A percentile compares a stretch with the other conserved stretches of the same genome.
These are phyloP conservation scores for Montifringilla adamsi DNA, from an alignment of 2,113 vertebrate genomes.

Conservation along the genomic window DNA sequence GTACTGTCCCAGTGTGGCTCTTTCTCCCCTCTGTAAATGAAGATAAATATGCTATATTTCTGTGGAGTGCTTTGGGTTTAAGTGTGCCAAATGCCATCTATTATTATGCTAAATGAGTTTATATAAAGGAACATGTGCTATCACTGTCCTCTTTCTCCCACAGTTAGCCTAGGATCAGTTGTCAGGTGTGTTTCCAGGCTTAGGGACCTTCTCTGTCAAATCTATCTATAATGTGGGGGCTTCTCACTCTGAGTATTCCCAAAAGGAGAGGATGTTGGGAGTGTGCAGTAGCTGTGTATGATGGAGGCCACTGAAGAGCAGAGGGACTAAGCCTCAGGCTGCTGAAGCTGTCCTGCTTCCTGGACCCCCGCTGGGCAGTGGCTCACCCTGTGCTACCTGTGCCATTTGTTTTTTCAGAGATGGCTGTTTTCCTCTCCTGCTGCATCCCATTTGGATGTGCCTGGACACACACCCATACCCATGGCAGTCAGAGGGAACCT, in stretches of 20 bases:
- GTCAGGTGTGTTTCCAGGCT: not conserved
- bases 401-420: not conserved
- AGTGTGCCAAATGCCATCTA: not conserved
- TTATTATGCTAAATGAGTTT: not conserved
- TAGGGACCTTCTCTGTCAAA: not conserved
- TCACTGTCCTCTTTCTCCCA: not conserved
- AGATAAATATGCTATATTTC: not conserved
- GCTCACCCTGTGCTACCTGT: not conserved
- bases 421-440: not conserved
- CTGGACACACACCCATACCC: fast-evolving
- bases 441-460: not conserved
- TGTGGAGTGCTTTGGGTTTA: not conserved
- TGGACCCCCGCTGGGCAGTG: not conserved
- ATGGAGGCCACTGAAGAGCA: not conserved
- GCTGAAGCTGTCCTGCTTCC: not conserved
- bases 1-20: not conserved
- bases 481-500: not conserved
- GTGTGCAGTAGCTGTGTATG: not conserved
- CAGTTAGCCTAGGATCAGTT: not conserved
- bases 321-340: not conserved
- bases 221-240: not conserved
- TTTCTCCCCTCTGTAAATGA: not conserved
- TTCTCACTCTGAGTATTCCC: not conserved
- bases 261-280: not conserved
- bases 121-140: not conserved